These are phyloP conservation scores for Mesodorylaimus sp. DNA, from an alignment of 2,888 invertebrate species.

Conservation along the genomic window DNA sequence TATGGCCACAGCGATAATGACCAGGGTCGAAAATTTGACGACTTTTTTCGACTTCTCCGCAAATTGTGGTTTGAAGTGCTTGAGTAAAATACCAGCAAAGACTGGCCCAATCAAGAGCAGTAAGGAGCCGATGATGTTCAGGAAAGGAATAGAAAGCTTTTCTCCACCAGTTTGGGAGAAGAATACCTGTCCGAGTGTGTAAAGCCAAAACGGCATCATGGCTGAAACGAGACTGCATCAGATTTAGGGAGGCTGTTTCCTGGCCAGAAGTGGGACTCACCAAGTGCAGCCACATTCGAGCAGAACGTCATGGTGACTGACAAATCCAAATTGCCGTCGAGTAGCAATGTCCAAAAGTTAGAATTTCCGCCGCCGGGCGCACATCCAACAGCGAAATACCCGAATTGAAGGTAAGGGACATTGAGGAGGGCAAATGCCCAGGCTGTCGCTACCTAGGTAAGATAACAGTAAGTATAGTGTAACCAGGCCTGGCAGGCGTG, in stretches of 20 bases:
- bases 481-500: too few relatives aligned
- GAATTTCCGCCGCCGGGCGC: conserved; percentile 57
- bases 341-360: conserved; percentile 75
- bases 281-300: conserved; percentile 65
- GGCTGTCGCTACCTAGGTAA: conserved; percentile 4
- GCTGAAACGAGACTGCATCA: conserved; percentile 36
- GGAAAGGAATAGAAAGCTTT: conserved; percentile 55
- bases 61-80: conserved; percentile 42
- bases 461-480: neutral
- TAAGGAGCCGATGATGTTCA: conserved; percentile 53
- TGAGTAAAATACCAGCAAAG: conserved; percentile 33
- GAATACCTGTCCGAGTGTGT: conserved; percentile 57
- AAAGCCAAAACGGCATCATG: conserved; percentile 76
- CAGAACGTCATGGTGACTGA: conserved; percentile 82
- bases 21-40: conserved; percentile 61
- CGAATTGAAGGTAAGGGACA: conserved; percentile 23
- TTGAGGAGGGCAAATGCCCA: conserved; percentile 8
- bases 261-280: conserved; percentile 34
- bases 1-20: conserved; percentile 61
- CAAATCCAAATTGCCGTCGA: conserved; percentile 72
- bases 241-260: neutral
- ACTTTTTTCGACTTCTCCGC: conserved; percentile 54
- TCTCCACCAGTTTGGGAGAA: conserved; percentile 43
- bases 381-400: conserved; percentile 35
- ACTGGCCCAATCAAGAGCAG: conserved; percentile 57